Base-by-base conservation (phyloP, 2,113 vertebrate genomes). In the Electrona antarctica region DNA sequence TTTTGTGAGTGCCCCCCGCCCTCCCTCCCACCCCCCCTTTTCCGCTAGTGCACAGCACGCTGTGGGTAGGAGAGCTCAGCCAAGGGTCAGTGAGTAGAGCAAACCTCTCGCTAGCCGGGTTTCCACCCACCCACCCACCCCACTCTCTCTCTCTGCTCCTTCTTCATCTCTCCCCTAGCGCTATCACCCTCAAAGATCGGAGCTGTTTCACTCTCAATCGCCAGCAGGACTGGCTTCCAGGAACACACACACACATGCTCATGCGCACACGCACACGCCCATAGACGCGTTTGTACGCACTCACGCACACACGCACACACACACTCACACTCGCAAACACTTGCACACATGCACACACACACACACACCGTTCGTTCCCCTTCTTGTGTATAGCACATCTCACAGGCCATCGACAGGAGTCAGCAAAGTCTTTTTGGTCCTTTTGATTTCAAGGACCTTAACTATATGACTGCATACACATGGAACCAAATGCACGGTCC, bases 61-160 rank as follows among this genome's bases (percentile, higher is more conserved):
- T 88, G 83, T 85, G 84, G 64, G 66, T 71, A 62, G 79, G 76
- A 75, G 76, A 90, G 91, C 91, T 92, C 91, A 92, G 91, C 90
- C 91, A 90, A 89, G 87, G 92, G 86, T 93, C 90, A 90, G 49
- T 28, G 85, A 21, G 75, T 85, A 86, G 47, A 45, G 6, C 41
- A 14, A 7, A 83, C 85, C 76, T 84, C 71, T 85, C 87, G 83
- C 85, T 83, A 52, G 60, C 77, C 68, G 69, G 7, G 33, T 82
- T 82, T 73, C 73, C 54, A 15, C 70, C 78, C 72, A 81, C 76
- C 69, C 62, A 73, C 74, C 50, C 65, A 21, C 21, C 21, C 2
- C 21, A 21, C 67, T 70, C 67, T 88, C 87, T 85, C 78, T 77
- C 51, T 54, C 78, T 64, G 41, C 71, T 21, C 21, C 21, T 21